These are phyloP conservation scores for Tolypeutes matacus DNA, from an alignment of 2,797 vertebrate species.

Conservation along the genomic window DNA sequence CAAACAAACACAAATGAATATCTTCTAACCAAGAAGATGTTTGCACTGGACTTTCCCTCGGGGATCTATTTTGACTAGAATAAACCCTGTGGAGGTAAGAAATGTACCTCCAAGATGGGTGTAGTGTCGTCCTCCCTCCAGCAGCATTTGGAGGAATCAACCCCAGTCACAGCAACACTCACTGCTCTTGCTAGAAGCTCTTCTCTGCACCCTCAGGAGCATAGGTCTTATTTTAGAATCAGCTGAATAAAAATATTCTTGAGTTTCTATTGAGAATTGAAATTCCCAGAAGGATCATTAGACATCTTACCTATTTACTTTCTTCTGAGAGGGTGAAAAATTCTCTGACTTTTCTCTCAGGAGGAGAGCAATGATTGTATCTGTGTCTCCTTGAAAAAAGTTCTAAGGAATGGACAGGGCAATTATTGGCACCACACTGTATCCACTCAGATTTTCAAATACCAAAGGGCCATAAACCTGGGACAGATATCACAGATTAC, in stretches of 20 bases:
- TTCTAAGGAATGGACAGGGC: fast-evolving
- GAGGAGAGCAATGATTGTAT: not conserved
- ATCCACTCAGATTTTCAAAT: not conserved
- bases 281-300: constrained; percentile 21
- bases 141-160: not conserved
- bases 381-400: not conserved
- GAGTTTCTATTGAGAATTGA: constrained; percentile 34
- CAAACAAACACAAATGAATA: not conserved
- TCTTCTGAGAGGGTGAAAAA: not conserved
- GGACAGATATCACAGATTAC: not conserved
- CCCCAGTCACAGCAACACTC: not conserved
- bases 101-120: not conserved
- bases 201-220: not conserved
- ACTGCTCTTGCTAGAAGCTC: not conserved
- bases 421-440: not conserved
- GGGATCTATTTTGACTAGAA: not conserved
- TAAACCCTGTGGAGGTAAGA: not conserved
- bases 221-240: constrained; percentile 27
- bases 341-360: not conserved
- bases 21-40: not conserved
- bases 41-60: not conserved
- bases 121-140: not conserved
- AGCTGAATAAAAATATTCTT: not conserved
- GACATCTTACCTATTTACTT: not conserved
- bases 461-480: not conserved